These are phyloP conservation scores for Diachasmimorpha longicaudata DNA, from an alignment of 1,140 invertebrate genomes.

Conservation along the genomic window DNA sequence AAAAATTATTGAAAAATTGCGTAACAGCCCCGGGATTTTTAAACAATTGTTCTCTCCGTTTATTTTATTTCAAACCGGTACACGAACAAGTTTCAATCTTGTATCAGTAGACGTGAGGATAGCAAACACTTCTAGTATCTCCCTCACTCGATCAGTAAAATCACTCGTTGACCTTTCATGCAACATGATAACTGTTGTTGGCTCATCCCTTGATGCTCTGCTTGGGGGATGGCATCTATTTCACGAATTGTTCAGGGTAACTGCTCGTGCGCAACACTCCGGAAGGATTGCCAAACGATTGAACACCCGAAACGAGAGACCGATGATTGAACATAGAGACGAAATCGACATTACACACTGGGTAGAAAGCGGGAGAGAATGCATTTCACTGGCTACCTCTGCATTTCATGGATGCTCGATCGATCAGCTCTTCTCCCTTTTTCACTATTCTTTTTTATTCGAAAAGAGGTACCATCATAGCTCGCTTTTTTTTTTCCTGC, in stretches of 20 bases:
- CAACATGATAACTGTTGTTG: neutral
- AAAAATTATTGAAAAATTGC: too few species aligned
- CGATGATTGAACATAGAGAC: slow-evolving; percentile 8
- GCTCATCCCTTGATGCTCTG: slow-evolving; percentile 1
- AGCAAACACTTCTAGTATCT: neutral
- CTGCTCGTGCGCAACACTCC: slow-evolving; percentile 8
- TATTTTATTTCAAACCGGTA: neutral
- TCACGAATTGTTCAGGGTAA: neutral
- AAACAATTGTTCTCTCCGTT: too few species aligned
- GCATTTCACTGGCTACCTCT: neutral
- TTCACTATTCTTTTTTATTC: neutral
- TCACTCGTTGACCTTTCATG: slow-evolving; percentile 8
- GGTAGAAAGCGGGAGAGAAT: neutral
- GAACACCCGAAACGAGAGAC: neutral
- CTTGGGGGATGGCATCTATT: neutral
- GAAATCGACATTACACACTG: neutral
- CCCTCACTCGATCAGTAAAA: neutral
- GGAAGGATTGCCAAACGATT: slow-evolving; percentile 8
- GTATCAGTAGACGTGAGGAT: neutral
- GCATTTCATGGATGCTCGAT: slow-evolving; percentile 4
- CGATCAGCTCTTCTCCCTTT: neutral
- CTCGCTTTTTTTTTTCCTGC: neutral
- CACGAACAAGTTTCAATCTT: neutral
- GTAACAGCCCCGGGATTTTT: too few species aligned
- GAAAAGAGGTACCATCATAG: neutral